These are phyloP conservation scores for Heliconius charithonia DNA, from an alignment of 2,888 invertebrate species.

Conservation along the genomic window DNA sequence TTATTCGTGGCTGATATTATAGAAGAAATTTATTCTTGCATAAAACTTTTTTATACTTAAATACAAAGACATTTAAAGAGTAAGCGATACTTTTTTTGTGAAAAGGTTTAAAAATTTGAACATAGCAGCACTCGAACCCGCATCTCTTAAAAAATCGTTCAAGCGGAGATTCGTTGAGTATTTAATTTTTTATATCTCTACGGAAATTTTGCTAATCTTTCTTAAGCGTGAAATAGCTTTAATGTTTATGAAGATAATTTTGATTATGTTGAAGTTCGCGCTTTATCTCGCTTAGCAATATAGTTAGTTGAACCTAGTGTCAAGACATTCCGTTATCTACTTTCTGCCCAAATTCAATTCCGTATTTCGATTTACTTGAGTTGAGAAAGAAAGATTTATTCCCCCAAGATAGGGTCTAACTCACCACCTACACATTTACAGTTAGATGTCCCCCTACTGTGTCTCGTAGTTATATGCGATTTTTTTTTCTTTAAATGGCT, in stretches of 20 bases:
- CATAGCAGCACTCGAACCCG: not conserved
- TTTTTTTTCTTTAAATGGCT: not conserved
- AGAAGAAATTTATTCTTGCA: too few relatives aligned
- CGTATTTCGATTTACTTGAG: not conserved
- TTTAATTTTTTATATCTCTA: too few relatives aligned
- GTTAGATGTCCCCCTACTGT: not conserved
- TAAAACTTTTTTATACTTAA: too few relatives aligned
- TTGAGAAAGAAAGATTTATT: not conserved
- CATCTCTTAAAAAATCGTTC: too few relatives aligned
- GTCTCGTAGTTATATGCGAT: not conserved
- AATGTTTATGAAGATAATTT: too few relatives aligned
- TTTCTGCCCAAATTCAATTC: not conserved
- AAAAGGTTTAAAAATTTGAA: not conserved
- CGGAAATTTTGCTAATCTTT: too few relatives aligned
- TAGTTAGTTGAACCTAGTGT: not conserved
- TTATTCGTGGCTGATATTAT: too few relatives aligned
- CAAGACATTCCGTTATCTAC: not conserved
- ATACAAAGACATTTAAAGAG: not conserved
- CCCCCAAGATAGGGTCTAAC: not conserved
- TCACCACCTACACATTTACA: not conserved
- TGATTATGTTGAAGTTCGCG: too few relatives aligned
- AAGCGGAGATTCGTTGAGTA: too few relatives aligned
- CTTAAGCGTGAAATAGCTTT: too few relatives aligned
- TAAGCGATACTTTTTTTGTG: not conserved
- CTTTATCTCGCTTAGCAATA: not conserved